These are phyloP conservation scores for Heteropelma amictum DNA, from an alignment of 2,888 invertebrate genomes.

Conservation along the genomic window DNA sequence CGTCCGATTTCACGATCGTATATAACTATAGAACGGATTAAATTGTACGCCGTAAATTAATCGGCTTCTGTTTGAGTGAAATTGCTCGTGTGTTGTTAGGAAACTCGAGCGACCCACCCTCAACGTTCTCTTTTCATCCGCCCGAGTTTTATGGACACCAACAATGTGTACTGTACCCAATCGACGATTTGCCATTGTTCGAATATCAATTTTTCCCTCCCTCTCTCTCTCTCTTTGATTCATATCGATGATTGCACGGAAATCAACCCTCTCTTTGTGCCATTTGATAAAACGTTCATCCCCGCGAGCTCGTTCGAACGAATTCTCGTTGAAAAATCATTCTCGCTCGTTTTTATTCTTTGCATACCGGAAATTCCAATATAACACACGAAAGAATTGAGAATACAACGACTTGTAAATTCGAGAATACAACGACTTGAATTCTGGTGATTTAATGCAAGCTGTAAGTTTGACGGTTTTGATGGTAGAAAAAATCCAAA, in stretches of 20 bases:
- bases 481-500: too few relatives aligned
- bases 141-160: conserved; percentile 37
- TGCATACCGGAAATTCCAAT: too few relatives aligned
- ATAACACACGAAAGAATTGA: too few relatives aligned
- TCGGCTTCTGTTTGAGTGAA: conserved; percentile 75
- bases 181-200: conserved; percentile 50
- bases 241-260: background rate
- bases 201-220: conserved; percentile 14
- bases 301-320: conserved; percentile 17
- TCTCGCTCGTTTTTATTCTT: too few relatives aligned
- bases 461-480: too few relatives aligned
- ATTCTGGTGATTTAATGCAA: too few relatives aligned
- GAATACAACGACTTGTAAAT: too few relatives aligned
- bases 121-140: conserved; percentile 32
- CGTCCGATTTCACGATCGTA: background rate
- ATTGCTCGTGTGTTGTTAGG: conserved; percentile 75
- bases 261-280: conserved; percentile 7
- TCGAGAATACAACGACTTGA: too few relatives aligned
- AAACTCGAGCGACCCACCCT: conserved; percentile 71
- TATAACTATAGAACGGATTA: conserved; percentile 64
- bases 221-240: background rate
- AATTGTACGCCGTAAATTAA: conserved; percentile 77
- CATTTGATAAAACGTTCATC: conserved; percentile 16
- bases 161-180: conserved; percentile 1
- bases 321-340: too few relatives aligned